Percentiles rank a stretch among this genome's conserved stretches.
phyloP scores from a whole-genome alignment of 2,113 vertebrate genomes.

The Apistogramma diplotaenia region DNA sequence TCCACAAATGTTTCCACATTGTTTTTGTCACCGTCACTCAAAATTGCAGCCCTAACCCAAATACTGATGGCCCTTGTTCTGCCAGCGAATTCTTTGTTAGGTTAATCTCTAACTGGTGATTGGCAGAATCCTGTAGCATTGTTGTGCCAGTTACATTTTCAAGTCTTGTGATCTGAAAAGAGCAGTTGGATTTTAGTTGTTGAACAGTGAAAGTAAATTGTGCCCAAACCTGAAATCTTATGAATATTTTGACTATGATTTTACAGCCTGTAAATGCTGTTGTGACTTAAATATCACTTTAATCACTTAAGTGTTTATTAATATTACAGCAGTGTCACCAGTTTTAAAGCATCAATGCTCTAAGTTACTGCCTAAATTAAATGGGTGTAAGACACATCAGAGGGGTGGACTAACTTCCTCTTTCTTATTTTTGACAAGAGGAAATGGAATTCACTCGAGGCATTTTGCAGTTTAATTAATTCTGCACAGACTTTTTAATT shows the following conservation, averaged over 20 bases:
- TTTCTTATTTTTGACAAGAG: background rate
- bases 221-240: background rate
- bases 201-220: background rate
- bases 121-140: constrained; percentile 24
- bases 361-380: background rate
- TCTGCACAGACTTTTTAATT: background rate
- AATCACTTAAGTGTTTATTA: background rate
- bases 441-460: background rate
- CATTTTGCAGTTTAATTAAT: background rate
- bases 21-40: background rate
- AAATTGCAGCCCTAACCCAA: constrained; percentile 3
- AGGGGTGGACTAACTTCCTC: background rate
- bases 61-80: background rate
- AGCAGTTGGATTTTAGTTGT: background rate
- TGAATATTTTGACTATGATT: background rate
- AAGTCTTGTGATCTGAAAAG: constrained; percentile 41
- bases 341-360: background rate
- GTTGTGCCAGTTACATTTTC: constrained; percentile 1
- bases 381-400: background rate
- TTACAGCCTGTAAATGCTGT: background rate
- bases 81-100: constrained; percentile 46
- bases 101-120: constrained; percentile 52
- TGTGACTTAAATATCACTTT: background rate
- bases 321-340: background rate
- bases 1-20: background rate